phyloP scores from a whole-genome alignment of 2,113 vertebrate genomes.

The Poecile atricapillus region DNA sequence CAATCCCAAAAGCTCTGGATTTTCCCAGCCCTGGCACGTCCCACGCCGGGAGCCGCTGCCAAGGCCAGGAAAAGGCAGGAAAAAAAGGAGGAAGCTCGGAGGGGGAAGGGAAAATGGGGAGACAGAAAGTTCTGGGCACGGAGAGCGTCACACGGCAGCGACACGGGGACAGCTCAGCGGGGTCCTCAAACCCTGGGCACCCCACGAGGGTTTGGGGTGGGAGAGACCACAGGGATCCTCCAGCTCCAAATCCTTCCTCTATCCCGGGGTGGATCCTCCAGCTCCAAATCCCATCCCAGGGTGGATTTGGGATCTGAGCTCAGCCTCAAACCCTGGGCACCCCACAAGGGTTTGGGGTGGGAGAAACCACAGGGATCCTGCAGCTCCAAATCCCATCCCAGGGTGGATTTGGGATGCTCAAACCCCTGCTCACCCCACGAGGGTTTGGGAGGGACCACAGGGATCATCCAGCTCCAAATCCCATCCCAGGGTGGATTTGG shows the following conservation, averaged over 20 bases:
- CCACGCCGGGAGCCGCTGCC: background rate
- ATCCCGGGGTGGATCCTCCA: background rate
- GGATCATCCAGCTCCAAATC: background rate
- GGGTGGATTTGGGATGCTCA: background rate
- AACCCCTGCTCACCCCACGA: too few relatives aligned
- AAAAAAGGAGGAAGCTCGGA: background rate
- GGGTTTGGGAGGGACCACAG: background rate
- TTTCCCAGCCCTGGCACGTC: background rate
- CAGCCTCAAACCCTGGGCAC: background rate
- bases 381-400: too few relatives aligned
- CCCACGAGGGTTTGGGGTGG: background rate
- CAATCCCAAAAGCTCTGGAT: background rate
- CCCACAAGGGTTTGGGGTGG: background rate
- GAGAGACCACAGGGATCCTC: too few relatives aligned
- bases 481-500: background rate
- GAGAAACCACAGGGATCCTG: too few relatives aligned
- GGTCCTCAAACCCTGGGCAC: rapidly evolving
- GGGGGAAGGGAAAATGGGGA: background rate
- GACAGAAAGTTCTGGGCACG: background rate
- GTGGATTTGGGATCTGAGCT: background rate
- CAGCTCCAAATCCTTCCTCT: too few relatives aligned
- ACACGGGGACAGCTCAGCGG: background rate
- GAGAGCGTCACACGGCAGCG: background rate
- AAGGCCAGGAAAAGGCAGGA: background rate
- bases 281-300: background rate